These are phyloP conservation scores for Lucifuga dentata DNA, from an alignment of 2,113 vertebrate species.

Conservation along the genomic window DNA sequence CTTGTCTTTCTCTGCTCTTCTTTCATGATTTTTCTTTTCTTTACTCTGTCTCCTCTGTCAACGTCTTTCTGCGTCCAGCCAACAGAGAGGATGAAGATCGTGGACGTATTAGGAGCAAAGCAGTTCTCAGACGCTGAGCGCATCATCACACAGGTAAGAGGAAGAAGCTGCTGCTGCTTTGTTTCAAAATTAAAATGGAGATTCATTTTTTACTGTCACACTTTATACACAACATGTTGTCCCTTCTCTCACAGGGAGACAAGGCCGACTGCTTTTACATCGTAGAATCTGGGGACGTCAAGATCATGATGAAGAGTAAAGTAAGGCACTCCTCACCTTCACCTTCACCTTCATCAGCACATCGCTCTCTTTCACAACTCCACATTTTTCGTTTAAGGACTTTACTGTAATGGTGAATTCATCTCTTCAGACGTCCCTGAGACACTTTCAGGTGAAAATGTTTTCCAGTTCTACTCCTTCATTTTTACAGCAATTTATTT, in stretches of 20 bases:
- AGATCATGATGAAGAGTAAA: conserved; percentile 92
- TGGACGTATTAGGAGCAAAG: conserved; percentile 95
- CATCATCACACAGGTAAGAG: conserved; percentile 93
- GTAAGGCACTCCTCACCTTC: conserved; percentile 65
- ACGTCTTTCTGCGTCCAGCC: conserved; percentile 72
- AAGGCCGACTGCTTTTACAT: conserved; percentile 96
- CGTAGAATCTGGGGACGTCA: conserved; percentile 95
- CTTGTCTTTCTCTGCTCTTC: background rate
- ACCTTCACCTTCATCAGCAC: background rate
- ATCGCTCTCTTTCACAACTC: background rate
- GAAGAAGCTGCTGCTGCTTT: too few species aligned
- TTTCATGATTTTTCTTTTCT: background rate
- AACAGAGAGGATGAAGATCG: conserved; percentile 97
- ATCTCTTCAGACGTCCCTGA: background rate
- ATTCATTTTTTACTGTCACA: too few species aligned
- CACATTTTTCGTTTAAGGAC: background rate
- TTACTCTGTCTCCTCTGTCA: background rate
- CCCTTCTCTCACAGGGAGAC: conserved; percentile 86
- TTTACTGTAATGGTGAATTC: background rate
- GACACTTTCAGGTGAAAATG: too few species aligned
- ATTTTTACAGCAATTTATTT: too few species aligned
- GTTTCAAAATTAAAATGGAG: too few species aligned
- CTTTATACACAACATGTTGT: too few species aligned
- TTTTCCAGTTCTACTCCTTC: too few species aligned
- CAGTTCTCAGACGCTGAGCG: conserved; percentile 91